Evolutionary conservation across 2,888 invertebrate genomes (phyloP).

Genomic region (Lymantria dispar): DNA sequence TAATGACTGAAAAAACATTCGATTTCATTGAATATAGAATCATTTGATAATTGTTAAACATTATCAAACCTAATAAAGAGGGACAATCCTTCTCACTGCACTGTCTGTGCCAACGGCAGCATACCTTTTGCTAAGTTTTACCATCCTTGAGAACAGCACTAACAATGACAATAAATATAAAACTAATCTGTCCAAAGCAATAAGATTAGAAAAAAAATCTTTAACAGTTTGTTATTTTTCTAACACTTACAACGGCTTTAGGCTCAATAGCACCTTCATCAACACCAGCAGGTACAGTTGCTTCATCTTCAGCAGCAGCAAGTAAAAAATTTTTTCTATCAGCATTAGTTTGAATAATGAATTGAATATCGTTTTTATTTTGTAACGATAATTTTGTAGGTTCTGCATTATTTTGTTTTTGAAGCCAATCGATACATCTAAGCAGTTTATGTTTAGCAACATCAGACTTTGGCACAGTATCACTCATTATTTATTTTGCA

Average conservation of each 20-base stretch:
- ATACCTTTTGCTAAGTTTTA: no score
- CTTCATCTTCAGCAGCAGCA: constrained; percentile 62
- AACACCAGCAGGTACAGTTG: constrained; percentile 62
- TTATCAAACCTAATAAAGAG: no score
- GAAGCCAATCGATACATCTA: constrained; percentile 69
- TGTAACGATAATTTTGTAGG: constrained; percentile 55
- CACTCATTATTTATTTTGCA: constrained; percentile 7
- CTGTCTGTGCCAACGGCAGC: no score
- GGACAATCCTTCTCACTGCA: no score
- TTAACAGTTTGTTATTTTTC: not conserved
- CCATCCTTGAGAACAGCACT: no score
- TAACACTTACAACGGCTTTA: constrained; percentile 50
- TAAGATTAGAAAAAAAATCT: no score
- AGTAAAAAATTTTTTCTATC: constrained; percentile 62
- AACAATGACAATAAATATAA: no score
- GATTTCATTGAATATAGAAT: no score
- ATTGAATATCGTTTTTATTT: constrained; percentile 70
- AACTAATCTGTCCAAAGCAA: no score
- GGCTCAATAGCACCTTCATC: constrained; percentile 55
- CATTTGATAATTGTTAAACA: no score
- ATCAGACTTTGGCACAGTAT: constrained; percentile 2
- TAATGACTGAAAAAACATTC: constrained; percentile 43
- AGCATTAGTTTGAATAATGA: constrained; percentile 65
- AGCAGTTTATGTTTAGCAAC: constrained; percentile 37
- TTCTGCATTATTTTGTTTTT: constrained; percentile 61